These are phyloP conservation scores for Trachelus stipa DNA, from an alignment of 2,888 invertebrate genomes.

Conservation along the genomic window DNA sequence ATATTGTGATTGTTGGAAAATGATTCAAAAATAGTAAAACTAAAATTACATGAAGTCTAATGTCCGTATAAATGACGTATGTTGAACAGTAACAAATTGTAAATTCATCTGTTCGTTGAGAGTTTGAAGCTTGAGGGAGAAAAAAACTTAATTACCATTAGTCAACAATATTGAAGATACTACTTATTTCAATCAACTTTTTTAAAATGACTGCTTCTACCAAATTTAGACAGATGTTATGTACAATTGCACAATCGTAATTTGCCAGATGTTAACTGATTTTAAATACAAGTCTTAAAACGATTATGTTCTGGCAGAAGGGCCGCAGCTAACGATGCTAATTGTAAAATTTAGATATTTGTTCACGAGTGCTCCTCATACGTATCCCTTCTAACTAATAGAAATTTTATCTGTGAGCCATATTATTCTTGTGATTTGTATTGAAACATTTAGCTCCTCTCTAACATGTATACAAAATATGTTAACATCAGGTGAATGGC, in stretches of 20 bases:
- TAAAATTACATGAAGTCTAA: too few species aligned
- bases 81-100: too few species aligned
- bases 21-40: too few species aligned
- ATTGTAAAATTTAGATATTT: background rate
- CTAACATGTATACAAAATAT: background rate
- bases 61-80: too few species aligned
- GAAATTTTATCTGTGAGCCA: background rate
- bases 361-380: background rate
- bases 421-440: background rate
- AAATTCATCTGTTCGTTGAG: too few species aligned
- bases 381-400: background rate
- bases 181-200: too few species aligned
- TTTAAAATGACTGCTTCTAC: background rate
- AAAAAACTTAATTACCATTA: too few species aligned
- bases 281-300: background rate
- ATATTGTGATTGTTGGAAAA: too few species aligned
- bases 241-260: background rate
- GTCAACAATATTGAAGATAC: too few species aligned
- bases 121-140: too few species aligned
- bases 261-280: background rate
- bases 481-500: background rate
- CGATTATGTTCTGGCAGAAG: background rate
- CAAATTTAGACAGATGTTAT: background rate
- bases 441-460: background rate
- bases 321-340: background rate